phyloP scores from a whole-genome alignment of 1,140 invertebrate species.

The Formica exsecta region DNA sequence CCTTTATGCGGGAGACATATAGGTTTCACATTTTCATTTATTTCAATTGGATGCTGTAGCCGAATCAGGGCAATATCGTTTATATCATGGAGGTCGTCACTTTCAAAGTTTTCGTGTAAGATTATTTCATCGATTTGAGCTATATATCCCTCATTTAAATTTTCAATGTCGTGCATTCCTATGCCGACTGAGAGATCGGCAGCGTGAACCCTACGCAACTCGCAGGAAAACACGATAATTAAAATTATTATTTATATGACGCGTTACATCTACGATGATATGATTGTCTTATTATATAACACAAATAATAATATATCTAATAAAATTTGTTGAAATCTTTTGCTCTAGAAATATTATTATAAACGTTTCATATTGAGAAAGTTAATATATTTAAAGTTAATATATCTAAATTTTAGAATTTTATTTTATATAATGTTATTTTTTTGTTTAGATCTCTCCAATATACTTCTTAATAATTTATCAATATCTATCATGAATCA shows the following conservation, averaged over 20 bases:
- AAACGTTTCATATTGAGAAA: background rate
- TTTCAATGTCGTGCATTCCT: constrained; percentile 85
- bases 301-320: background rate
- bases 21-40: constrained; percentile 84
- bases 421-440: background rate
- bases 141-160: constrained; percentile 76
- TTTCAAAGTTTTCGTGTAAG: constrained; percentile 85
- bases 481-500: background rate
- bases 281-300: background rate
- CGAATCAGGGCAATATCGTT: constrained; percentile 89
- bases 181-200: constrained; percentile 83
- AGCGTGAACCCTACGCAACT: constrained; percentile 81
- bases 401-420: background rate
- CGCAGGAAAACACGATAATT: constrained; percentile 5
- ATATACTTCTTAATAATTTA: background rate
- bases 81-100: constrained; percentile 85
- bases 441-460: background rate
- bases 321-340: constrained; percentile 1
- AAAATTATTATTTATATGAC: background rate
- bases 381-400: background rate
- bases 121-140: constrained; percentile 79
- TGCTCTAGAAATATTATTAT: background rate
- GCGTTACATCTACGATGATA: background rate
- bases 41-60: constrained; percentile 84
- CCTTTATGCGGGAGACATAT: constrained; percentile 87